Percentiles rank a stretch among this genome's conserved stretches.
Evolutionary conservation across 1,140 invertebrate species (phyloP).

Genomic region (Tetraneura akinire): DNA sequence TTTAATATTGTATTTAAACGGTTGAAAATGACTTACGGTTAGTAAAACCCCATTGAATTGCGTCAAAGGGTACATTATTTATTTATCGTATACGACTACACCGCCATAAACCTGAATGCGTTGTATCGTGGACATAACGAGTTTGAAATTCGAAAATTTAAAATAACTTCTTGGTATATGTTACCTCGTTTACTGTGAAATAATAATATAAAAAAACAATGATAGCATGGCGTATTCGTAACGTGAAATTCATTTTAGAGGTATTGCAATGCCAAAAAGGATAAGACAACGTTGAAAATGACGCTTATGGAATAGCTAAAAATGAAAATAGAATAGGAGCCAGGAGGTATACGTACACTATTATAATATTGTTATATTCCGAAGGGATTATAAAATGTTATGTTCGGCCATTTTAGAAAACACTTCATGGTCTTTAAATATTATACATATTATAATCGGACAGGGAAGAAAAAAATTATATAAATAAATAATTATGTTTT

Average conservation of each 20-base stretch:
- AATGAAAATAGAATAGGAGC: not conserved
- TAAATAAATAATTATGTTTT: slow-evolving; percentile 18
- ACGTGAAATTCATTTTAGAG: not conserved
- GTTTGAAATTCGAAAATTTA: not conserved
- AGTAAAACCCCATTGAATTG: not conserved
- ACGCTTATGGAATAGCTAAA: not conserved
- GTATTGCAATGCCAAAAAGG: too few species aligned
- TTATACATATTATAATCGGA: not conserved
- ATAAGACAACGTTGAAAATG: not conserved
- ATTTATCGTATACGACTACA: not conserved
- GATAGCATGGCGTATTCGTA: not conserved
- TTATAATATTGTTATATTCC: not conserved
- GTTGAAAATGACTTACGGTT: not conserved
- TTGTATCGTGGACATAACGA: not conserved
- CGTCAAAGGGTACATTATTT: not conserved
- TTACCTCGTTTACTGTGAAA: not conserved
- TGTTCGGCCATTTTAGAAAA: not conserved
- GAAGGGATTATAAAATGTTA: slow-evolving; percentile 31
- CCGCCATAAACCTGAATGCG: not conserved
- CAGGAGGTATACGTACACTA: too few species aligned
- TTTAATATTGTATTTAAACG: slow-evolving; percentile 15
- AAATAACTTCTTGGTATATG: not conserved
- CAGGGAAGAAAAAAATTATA: not conserved
- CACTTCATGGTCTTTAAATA: slow-evolving; percentile 4
- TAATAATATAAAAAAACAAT: not conserved